phyloP scores from a whole-genome alignment of 2,888 invertebrate genomes.

The Pterostichus niger region DNA sequence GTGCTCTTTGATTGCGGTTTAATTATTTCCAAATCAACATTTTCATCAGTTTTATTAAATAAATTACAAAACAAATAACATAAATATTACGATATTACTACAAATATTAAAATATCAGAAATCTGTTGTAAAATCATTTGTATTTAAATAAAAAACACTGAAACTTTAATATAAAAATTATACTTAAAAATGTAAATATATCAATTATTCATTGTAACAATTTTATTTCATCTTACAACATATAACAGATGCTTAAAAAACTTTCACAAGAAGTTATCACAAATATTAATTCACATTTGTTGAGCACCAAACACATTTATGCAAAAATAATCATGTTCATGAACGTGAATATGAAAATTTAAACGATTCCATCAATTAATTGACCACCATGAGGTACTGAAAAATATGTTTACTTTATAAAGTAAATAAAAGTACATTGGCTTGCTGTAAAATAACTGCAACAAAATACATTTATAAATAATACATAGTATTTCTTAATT shows the following conservation, averaged over 20 bases:
- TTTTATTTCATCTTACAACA: slow-evolving; percentile 67
- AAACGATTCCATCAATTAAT: slow-evolving; percentile 37
- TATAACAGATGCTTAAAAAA: slow-evolving; percentile 67
- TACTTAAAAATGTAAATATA: slow-evolving; percentile 60
- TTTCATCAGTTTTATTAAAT: slow-evolving; percentile 58
- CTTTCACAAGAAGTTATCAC: slow-evolving; percentile 67
- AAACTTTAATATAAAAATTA: slow-evolving; percentile 35
- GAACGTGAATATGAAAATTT: slow-evolving; percentile 50
- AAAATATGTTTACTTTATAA: slow-evolving; percentile 19
- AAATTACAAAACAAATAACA: slow-evolving; percentile 63
- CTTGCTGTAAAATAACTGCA: slow-evolving; percentile 18
- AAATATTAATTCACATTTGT: slow-evolving; percentile 67
- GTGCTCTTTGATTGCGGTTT: slow-evolving; percentile 8
- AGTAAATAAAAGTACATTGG: not conserved
- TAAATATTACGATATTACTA: slow-evolving; percentile 29
- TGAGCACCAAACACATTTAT: slow-evolving; percentile 67
- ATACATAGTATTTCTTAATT: slow-evolving; percentile 35
- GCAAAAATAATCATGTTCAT: slow-evolving; percentile 64
- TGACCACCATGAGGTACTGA: slow-evolving; percentile 40
- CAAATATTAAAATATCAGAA: slow-evolving; percentile 53
- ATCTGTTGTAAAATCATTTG: slow-evolving; percentile 39
- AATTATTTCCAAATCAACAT: slow-evolving; percentile 39
- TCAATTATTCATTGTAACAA: slow-evolving; percentile 65
- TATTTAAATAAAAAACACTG: slow-evolving; percentile 20
- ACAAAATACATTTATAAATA: slow-evolving; percentile 23